Evolutionary conservation across 2,888 invertebrate genomes (phyloP).

Genomic region (Hirtodrosophila duncani): DNA sequence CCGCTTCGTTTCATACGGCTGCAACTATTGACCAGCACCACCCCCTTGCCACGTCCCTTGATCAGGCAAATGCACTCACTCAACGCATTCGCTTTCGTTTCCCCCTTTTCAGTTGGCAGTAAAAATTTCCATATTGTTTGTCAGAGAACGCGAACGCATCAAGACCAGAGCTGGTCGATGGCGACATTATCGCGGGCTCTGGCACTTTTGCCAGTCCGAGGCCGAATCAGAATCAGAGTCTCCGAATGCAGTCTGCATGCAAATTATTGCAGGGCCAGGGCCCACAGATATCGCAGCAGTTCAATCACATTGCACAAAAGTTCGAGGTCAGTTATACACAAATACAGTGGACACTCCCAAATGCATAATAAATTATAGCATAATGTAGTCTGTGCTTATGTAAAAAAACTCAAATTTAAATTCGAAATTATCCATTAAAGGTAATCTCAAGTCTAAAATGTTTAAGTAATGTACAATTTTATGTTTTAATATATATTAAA

Average conservation of each 20-base stretch:
- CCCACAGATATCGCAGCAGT: conserved; percentile 66
- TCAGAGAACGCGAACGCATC: conserved; percentile 39
- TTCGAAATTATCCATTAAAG: no score
- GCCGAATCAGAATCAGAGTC: conserved; percentile 19
- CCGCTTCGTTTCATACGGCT: conserved; percentile 37
- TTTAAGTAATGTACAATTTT: no score
- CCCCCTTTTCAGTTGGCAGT: conserved; percentile 26
- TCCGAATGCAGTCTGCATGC: conserved; percentile 70
- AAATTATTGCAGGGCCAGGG: conserved; percentile 41
- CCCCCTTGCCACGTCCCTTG: not conserved
- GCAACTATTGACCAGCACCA: conserved; percentile 21
- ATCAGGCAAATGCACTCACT: conserved; percentile 4
- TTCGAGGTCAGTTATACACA: conserved; percentile 77
- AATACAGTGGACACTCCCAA: no score
- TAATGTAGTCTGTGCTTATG: no score
- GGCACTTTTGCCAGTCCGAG: conserved; percentile 11
- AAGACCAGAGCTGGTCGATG: conserved; percentile 38
- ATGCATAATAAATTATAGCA: no score
- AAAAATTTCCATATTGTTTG: conserved; percentile 68
- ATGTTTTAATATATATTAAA: no score
- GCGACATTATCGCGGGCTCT: conserved; percentile 42
- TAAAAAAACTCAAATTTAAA: conserved; percentile 34
- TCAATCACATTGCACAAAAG: conserved; percentile 76
- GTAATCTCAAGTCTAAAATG: no score
- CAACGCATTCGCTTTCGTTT: conserved; percentile 34